Evolutionary conservation across 2,113 vertebrate species (phyloP), one percentile per base, ranked within the genome.

Genomic region (Pao palembangensis): DNA sequence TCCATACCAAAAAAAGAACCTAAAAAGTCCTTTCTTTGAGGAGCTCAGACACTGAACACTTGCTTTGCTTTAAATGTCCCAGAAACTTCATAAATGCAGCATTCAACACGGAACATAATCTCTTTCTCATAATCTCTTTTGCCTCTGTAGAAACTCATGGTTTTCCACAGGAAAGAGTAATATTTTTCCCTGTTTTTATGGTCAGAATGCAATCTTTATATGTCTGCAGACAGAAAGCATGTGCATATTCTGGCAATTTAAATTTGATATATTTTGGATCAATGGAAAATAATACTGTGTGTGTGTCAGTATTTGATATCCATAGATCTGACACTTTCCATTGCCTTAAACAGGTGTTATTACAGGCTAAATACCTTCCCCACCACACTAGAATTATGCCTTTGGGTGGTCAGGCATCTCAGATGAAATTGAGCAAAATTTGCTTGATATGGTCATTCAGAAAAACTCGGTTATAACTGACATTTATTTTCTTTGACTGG

Each of bases 21-120:
- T 2, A 23, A 23, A 23, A 23, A 23, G 21, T 23, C 21, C 21
- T 23, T 23, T 23, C 21, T 23, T 23, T 23, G 21, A 23, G 21
- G 21, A 50, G 31, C 52, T 55, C 60, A 51, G 55, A 41, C 55
- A 47, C 20, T 52, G n/a, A n/a, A 31, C 43, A 15, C 5, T 58
- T 17, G 16, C 42, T 2, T n/a, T 15, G 14, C 20, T 20, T 46
- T 31, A 10, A 19, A 47, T 14, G 42, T 17, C 12, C 3, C 6
- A 15, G 21, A 52, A 58, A 25, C 52, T 19, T 13, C 11, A 11
- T 25, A 58, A 53, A 52, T 8, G 12, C 28, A 3, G 23, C 2
- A 41, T 68, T 55, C 14, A n/a, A 8, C 8, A 28, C 42, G 55
- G 17, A 53, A 18, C 10, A 10, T 38, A 6, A 42, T 23, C 21